Conservation (phyloP, 2,888 invertebrate genomes). For the Oligia fasciuncula region DNA sequence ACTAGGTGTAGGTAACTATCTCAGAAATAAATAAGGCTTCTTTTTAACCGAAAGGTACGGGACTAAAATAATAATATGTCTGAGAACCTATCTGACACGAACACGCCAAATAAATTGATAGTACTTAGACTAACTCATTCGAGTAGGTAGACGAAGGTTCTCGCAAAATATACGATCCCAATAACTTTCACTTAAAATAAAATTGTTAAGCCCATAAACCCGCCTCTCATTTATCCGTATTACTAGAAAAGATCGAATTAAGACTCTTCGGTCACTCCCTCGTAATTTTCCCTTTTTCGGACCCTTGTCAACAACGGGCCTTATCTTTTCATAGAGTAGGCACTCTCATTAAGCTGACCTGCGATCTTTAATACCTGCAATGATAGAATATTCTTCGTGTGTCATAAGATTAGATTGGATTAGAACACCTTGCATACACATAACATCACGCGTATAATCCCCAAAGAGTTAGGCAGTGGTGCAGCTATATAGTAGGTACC, state of each 20-base stretch:
- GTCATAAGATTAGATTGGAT: slow-evolving; percentile 53
- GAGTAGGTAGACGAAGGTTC: slow-evolving; percentile 15
- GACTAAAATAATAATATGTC: slow-evolving; percentile 20
- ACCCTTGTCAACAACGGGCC: slow-evolving; percentile 83
- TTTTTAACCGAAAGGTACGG: not conserved
- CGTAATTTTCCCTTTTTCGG: slow-evolving; percentile 82
- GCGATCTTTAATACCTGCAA: slow-evolving; percentile 73
- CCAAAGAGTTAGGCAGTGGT: too few species aligned
- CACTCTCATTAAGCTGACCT: slow-evolving; percentile 81
- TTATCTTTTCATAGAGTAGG: slow-evolving; percentile 78
- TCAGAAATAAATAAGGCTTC: slow-evolving; percentile 19
- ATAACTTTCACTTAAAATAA: slow-evolving; percentile 57
- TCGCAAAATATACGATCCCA: slow-evolving; percentile 21
- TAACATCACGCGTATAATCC: not conserved
- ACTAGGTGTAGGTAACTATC: not conserved
- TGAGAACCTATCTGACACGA: slow-evolving; percentile 22
- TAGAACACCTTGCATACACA: not conserved
- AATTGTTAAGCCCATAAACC: slow-evolving; percentile 55
- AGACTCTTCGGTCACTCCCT: slow-evolving; percentile 79
- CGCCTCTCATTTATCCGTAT: slow-evolving; percentile 73
- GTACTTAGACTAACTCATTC: slow-evolving; percentile 24
- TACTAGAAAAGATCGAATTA: slow-evolving; percentile 80
- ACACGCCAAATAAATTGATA: slow-evolving; percentile 29
- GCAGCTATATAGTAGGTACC: too few species aligned
- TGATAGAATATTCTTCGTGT: slow-evolving; percentile 60